Base-by-base conservation (phyloP, 92 coral and sea anemone genomes). In the Epizoanthus fatuus region DNA sequence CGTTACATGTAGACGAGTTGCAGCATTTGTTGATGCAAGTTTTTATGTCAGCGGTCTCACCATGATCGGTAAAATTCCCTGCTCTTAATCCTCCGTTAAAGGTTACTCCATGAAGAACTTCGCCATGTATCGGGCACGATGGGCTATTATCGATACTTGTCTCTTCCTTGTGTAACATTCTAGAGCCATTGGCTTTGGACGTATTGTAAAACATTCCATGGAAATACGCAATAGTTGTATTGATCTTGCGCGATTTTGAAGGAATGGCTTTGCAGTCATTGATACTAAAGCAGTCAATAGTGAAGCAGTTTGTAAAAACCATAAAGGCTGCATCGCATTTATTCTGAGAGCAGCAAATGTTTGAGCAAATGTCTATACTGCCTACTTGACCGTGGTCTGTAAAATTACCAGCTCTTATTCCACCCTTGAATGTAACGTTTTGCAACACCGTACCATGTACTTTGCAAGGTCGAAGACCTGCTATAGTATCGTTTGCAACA, bases 271-370 rank as follows among this genome's bases (percentile, higher is more conserved):
- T 81, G 74, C 99, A 94, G 22, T 90, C 94, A 15, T 93, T 84
- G 37, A 88, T 89, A 35, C 92, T 93, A 47, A 93, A 80, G 44
- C 99, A 97, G 49, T 94, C 90, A 4, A 97, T 88, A 37, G 91
- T 96, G 39, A 95, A 97, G 74, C 99, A 97, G 84, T 97, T 95
- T 20, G 72, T 79, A 6, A 92, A 79, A 37, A 97, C 95, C 99
- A 97, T 93, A 72, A 97, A 95, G 4, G 98, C 98, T 20, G 98
- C 95, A 84, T 96, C 99, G 71, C 99, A 97, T 20, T 89, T 86
- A 64, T 88, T 84, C 74, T 88, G 89, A 12, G 88, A 86, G 81
- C 99, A 97, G 75, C 99, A 97, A 69, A 85, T 87, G 44, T 85
- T 93, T 44, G 93, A 94, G 59, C 99, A 97, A 4, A 89, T 74